Evolutionary conservation across 2,797 vertebrate species (phyloP), one percentile per base, ranked within the genome.

Genomic region (Anabacerthia variegaticeps): DNA sequence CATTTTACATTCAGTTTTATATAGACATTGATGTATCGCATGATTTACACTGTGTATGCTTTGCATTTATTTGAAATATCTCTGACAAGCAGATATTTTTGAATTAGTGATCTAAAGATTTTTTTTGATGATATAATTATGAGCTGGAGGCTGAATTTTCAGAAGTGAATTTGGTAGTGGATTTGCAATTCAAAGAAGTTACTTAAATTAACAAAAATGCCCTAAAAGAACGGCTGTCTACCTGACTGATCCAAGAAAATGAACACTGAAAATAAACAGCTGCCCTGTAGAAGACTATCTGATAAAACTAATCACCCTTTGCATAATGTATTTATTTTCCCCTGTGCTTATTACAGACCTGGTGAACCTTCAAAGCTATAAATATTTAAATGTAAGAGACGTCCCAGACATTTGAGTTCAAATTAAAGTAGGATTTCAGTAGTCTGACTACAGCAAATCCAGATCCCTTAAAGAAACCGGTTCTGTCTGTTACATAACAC

Each of bases 101-200:
- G 91, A 97, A 97, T 97, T 95, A 89, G 44, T 68, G 81, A 97
- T 96, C 66, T 91, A 87, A 97, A 96, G 78, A 83, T 56, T 79
- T 97, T 97, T 89, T 96, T 90, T 95, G 87, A 93, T 94, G 84
- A 95, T 94, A 96, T 62, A 97, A 94, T 95, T 97, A 94, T 95
- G 81, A 97, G 90, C 90, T 97, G 44, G 84, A 93, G 96, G 94
- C 77, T 92, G 68, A 96, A 96, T 84, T 95, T 97, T 94, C 65
- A 90, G 89, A 96, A 96, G 58, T 84, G 94, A 96, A 95, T 79
- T 54, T 93, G 79, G 73, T 87, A 52, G 78, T 76, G 94, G 37
- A 97, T 97, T 97, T 97, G 92, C 83, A 97, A 96, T 96, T 97
- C 88, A 95, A 96, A 97, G 71, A 73, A 94, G 85, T 95, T 95